Percentiles rank a stretch among this genome's conserved stretches.
phyloP scores from a whole-genome alignment of 2,113 vertebrate genomes.

The Cyanoramphus novaezelandiae region DNA sequence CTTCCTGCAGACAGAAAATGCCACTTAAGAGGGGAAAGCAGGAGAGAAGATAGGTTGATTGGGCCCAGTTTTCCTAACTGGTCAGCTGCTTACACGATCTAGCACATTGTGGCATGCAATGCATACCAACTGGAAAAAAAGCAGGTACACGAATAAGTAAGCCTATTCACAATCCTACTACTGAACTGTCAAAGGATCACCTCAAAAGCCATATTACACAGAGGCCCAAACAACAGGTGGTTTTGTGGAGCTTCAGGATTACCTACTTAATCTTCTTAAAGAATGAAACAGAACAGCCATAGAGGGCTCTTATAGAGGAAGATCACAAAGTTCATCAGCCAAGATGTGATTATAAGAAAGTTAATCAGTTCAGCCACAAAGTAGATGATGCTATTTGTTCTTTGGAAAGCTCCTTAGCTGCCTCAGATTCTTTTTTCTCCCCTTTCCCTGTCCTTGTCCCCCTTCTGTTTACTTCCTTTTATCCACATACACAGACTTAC shows the following conservation, averaged over 20 bases:
- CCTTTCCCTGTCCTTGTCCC: conserved; percentile 11
- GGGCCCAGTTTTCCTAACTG: background rate
- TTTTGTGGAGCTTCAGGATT: conserved; percentile 50
- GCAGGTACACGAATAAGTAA: background rate
- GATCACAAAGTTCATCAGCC: conserved; percentile 55
- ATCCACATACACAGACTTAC: background rate
- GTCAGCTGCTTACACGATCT: background rate
- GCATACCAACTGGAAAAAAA: background rate
- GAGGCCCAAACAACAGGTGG: conserved; percentile 56
- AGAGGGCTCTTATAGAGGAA: background rate
- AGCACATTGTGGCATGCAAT: background rate
- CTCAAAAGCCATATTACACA: conserved; percentile 6
- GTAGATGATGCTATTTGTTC: conserved; percentile 41
- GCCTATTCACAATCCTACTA: background rate
- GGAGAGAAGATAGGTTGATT: background rate
- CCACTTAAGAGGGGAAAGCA: background rate
- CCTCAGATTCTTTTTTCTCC: background rate
- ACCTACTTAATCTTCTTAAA: conserved; percentile 58
- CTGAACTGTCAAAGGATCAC: background rate
- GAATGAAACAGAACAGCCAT: conserved; percentile 41
- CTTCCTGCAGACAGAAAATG: background rate
- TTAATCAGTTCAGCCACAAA: conserved; percentile 63
- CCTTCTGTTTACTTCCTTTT: background rate
- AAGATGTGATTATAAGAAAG: conserved; percentile 49
- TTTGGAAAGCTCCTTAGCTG: conserved; percentile 23